Evolutionary conservation across 1,140 invertebrate species (phyloP), one percentile per base, ranked within the genome.

Genomic region (Pemphigus obesinymphae): DNA sequence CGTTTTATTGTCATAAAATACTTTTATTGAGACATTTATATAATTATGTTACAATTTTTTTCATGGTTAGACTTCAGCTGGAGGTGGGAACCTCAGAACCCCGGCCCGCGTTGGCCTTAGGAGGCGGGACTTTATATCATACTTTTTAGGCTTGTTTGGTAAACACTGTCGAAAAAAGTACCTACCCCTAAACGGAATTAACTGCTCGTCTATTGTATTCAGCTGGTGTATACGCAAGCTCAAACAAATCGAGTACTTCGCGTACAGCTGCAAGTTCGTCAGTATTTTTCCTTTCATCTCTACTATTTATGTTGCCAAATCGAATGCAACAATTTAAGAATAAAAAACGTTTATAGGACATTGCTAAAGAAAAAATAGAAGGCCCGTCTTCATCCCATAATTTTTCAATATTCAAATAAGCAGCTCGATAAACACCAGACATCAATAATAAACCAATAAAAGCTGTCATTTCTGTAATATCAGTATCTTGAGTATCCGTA

Each of bases 191-290:
- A 58, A 58, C 3, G 82, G 81, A 78, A 85, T 81, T 7, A 89
- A 84, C 83, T 86, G 87, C 83, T 89, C 86, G 83, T 89, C 88
- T 40, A 88, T 85, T 26, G 85, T 87, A 84, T 83, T 86, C 84
- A 66, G 83, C 82, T 23, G 84, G 82, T 50, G 83, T 83, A 80
- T 86, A 87, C 3, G 84, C 85, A 87, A 85, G 83, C 66, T 86
- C 81, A 83, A 88, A 86, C 10, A 75, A 53, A 75, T 87, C 84
- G 83, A 86, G 87, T 15, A 87, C 20, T 66, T 86, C 83, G 34
- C 86, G 72, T 53, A 88, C 85, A 17, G 86, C 84, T 73, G 86
- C 87, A 34, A 88, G 83, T 63, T 58, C 29, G 11, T 31, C 55
- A 58, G 55, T 29, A 0, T 29, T 58, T 58, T 58, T 58, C 20